Evolutionary conservation across 2,888 invertebrate genomes (phyloP), one percentile per base, ranked within the genome.

Genomic region (Drosophila borealis): DNA sequence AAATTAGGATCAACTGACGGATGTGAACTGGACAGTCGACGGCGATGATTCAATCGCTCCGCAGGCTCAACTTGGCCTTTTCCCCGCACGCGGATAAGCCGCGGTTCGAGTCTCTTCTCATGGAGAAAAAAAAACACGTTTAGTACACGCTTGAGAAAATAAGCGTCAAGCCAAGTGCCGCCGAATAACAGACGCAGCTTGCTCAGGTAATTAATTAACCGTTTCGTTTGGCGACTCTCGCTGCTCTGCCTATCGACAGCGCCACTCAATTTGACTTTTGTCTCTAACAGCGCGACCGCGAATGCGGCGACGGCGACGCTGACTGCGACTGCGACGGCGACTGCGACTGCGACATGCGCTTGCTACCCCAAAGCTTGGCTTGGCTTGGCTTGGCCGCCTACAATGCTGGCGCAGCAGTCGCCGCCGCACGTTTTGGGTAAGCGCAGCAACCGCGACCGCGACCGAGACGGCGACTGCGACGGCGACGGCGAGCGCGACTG

Each of bases 1-100:
- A 55, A 85, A 85, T 66, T 88, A 75, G 88, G 57, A 78, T 45
- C 62, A 48, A 33, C 59, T 68, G 77, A 70, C 83, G 76, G 81
- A 81, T 78, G 50, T 71, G 51, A 25, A 39, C 55, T 51, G 71
- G 13, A 36, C 63, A 44, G 10, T 39, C 11, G 34, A 10, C 44
- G n/a, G 36, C 44, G 59, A 61, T 68, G 74, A 74, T 53, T 74
- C 74, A 74, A 56, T 46, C 9, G 19, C 37, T 25, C 34, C n/a
- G 3, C 49, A 54, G 50, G 41, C 54, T 54, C 8, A 34, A n/a
- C 8, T 19, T 48, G 57, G 34, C 48, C 14, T 51, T 53, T 19
- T 33, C 46, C 29, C 9, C 13, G 36, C 55, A 13, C 17, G 8
- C 10, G 21, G 41, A 11, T 36, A 25, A 37, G 21, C 11, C 33